These are phyloP conservation scores for Eurytemora carolleeae DNA, from an alignment of 1,140 invertebrate genomes.

Conservation along the genomic window DNA sequence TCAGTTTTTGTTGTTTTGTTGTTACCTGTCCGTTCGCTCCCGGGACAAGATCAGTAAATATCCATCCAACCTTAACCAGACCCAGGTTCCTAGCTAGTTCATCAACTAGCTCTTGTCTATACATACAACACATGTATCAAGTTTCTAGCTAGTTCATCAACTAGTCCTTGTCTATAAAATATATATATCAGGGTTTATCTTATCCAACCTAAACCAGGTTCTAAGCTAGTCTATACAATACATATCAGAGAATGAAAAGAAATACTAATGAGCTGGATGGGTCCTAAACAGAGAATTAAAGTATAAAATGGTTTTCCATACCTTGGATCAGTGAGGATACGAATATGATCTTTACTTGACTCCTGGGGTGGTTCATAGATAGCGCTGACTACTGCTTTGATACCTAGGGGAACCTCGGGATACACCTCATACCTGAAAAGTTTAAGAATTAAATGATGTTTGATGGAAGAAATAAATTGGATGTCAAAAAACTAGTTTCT, in stretches of 20 bases:
- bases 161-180: slow-evolving; percentile 29
- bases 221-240: slow-evolving; percentile 18
- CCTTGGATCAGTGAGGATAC: slow-evolving; percentile 25
- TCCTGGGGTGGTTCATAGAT: slow-evolving; percentile 96
- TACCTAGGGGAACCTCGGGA: slow-evolving; percentile 43
- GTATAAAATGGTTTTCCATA: not conserved
- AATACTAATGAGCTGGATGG: no score
- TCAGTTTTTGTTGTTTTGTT: no score
- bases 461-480: no score
- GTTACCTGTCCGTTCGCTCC: slow-evolving; percentile 44
- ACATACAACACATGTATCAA: slow-evolving; percentile 29
- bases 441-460: not conserved
- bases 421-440: not conserved
- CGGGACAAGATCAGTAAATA: slow-evolving; percentile 90
- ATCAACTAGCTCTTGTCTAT: slow-evolving; percentile 40
- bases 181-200: not conserved
- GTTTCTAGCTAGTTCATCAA: slow-evolving; percentile 52
- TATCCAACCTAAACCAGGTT: not conserved
- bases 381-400: slow-evolving; percentile 72
- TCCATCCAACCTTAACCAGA: slow-evolving; percentile 77
- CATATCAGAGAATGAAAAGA: no score
- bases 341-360: slow-evolving; percentile 44
- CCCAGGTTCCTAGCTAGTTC: slow-evolving; percentile 57
- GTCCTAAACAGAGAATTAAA: no score
- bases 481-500: no score